Percentiles rank a stretch among this genome's conserved stretches.
Evolutionary conservation across 2,888 invertebrate genomes (phyloP).

Genomic region (Acanthococcus lagerstroemiae): DNA sequence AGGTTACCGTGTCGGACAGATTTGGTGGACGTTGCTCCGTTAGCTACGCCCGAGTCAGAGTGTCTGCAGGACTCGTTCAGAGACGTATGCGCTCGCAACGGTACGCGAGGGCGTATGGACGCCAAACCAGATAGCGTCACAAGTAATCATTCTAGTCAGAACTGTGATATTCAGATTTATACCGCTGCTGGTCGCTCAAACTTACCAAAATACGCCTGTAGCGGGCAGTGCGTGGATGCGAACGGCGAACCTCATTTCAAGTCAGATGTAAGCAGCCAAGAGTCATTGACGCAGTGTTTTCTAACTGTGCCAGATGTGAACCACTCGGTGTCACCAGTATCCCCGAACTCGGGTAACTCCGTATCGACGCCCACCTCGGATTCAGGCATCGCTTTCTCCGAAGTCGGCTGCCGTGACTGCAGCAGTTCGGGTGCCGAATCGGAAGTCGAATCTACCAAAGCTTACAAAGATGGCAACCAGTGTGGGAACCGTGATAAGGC

Average conservation of each 20-base stretch:
- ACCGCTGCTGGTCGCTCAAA: background rate
- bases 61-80: no score
- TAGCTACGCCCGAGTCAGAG: conserved; percentile 50
- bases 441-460: conserved; percentile 11
- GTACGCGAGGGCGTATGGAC: no score
- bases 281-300: conserved; percentile 1
- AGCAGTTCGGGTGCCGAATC: conserved; percentile 17
- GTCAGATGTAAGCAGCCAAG: background rate
- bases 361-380: conserved; percentile 8
- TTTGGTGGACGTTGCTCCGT: conserved; percentile 44
- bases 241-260: background rate
- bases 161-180: conserved; percentile 25
- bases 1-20: no score
- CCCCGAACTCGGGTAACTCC: conserved; percentile 3
- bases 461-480: no score
- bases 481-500: background rate
- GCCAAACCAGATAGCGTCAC: background rate
- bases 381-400: conserved; percentile 25
- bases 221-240: background rate
- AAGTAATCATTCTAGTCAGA: conserved; percentile 29
- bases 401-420: conserved; percentile 12
- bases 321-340: conserved; percentile 8
- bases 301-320: conserved; percentile 3
- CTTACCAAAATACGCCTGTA: background rate
- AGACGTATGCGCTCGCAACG: no score